Evolutionary conservation across 2,113 vertebrate species (phyloP).

Genomic region (Tetrax tetrax): DNA sequence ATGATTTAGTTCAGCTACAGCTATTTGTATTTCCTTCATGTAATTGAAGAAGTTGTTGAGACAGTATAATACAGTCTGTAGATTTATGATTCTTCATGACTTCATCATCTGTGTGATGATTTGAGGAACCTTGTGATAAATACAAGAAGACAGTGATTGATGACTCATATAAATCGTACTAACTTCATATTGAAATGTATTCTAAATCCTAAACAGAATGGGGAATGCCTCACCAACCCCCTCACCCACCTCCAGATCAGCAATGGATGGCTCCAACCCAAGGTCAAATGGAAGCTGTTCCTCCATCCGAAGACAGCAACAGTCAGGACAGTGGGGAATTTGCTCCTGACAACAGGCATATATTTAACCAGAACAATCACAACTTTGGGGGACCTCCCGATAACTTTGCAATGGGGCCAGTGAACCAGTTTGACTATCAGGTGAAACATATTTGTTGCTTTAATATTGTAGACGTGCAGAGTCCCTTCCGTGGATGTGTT

Average conservation of each 20-base stretch:
- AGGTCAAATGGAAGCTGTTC: constrained; percentile 94
- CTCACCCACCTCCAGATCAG: constrained; percentile 91
- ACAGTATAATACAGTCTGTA: background rate
- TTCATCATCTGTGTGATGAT: background rate
- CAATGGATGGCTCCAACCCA: constrained; percentile 92
- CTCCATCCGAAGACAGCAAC: constrained; percentile 97
- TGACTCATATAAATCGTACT: background rate
- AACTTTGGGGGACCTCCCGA: constrained; percentile 96
- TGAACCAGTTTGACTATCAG: constrained; percentile 99
- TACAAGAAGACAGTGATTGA: background rate
- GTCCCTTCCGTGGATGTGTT: constrained; percentile 74
- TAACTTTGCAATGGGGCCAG: constrained; percentile 95
- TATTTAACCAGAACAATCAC: constrained; percentile 98
- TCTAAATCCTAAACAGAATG: constrained; percentile 87
- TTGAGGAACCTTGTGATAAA: background rate
- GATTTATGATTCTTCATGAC: background rate
- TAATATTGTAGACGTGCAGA: constrained; percentile 75
- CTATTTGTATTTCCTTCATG: background rate
- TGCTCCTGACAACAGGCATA: constrained; percentile 90
- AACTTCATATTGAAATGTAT: constrained; percentile 69
- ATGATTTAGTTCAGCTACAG: background rate
- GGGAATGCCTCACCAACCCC: constrained; percentile 93
- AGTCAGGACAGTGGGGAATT: constrained; percentile 98
- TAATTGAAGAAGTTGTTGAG: background rate
- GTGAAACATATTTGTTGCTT: constrained; percentile 88